These are phyloP conservation scores for Takifugu rubripes DNA, from an alignment of 2,797 vertebrate genomes.

Conservation along the genomic window DNA sequence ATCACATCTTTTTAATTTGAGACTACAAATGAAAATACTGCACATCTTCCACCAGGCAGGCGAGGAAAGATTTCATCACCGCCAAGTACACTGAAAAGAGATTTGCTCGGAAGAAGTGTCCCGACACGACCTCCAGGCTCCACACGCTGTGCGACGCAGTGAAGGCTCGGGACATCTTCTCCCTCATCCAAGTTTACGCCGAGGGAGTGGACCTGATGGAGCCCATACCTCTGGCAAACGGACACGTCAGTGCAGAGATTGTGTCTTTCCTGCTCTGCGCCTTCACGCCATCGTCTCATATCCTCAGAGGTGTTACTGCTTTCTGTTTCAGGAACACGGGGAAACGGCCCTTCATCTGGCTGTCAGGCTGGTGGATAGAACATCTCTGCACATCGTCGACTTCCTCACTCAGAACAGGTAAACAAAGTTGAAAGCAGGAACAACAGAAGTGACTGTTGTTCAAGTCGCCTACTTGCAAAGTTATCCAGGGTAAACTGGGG, in stretches of 20 bases:
- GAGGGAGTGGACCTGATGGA: conserved; percentile 95
- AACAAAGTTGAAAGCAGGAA: conserved; percentile 22
- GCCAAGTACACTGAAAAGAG: conserved; percentile 96
- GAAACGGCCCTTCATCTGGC: conserved; percentile 96
- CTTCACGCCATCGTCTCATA: neutral
- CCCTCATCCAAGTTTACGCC: conserved; percentile 90
- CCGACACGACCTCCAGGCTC: conserved; percentile 79
- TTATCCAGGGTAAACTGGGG: too few species aligned
- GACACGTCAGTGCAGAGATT: conserved; percentile 82
- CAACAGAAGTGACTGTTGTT: neutral
- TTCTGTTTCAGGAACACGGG: conserved; percentile 84
- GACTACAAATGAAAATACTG: too few species aligned
- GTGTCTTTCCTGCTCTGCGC: neutral
- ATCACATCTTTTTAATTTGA: too few species aligned
- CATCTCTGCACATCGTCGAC: conserved; percentile 96
- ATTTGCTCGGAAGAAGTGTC: conserved; percentile 84
- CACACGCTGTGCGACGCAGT: conserved; percentile 92
- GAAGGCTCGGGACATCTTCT: conserved; percentile 91
- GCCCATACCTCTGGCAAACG: conserved; percentile 93
- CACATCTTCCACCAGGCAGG: conserved; percentile 79
- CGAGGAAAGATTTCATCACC: conserved; percentile 96
- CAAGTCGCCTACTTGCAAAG: too few species aligned
- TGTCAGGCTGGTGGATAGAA: conserved; percentile 93
- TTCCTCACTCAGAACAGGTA: conserved; percentile 98
- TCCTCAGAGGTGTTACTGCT: neutral